A percentile compares a stretch with the other conserved stretches of the same genome.
Conservation (phyloP, 2,113 vertebrate genomes). For the Ginglymostoma cirratum region DNA sequence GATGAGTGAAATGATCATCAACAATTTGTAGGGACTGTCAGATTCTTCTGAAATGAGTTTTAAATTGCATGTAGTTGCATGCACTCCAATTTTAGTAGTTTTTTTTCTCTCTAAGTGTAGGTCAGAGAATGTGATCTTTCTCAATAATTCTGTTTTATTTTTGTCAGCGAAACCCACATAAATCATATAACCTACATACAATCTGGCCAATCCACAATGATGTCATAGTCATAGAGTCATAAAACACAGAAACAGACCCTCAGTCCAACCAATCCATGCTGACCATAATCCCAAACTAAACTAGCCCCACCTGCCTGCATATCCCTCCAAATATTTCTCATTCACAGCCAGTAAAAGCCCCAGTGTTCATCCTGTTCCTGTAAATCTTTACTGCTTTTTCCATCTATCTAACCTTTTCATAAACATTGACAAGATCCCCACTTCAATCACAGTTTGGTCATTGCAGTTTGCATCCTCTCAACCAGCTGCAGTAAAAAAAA, state of each 20-base stretch:
- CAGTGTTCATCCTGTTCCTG: not conserved
- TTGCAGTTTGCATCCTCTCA: too few relatives aligned
- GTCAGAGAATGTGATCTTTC: not conserved
- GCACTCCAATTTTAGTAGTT: not conserved
- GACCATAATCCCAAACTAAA: too few relatives aligned
- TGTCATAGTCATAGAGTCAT: not conserved
- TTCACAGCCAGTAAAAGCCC: not conserved
- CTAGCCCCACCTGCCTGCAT: too few relatives aligned
- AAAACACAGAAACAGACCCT: too few relatives aligned
- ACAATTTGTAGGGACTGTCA: not conserved
- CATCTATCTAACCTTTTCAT: not conserved
- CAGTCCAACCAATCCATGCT: too few relatives aligned
- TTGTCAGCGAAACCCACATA: not conserved
- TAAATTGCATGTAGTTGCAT: not conserved
- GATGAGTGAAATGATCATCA: not conserved
- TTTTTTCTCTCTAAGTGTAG: not conserved
- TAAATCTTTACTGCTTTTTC: not conserved
- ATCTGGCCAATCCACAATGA: not conserved
- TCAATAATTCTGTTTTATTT: not conserved
- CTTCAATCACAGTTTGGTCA: not conserved
- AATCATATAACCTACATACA: not conserved
- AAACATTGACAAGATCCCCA: not conserved
- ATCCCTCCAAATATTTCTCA: not conserved
- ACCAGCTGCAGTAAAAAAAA: not conserved
- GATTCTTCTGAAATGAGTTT: not conserved